phyloP scores from a whole-genome alignment of 2,113 vertebrate species.

The Poeciliopsis occidentalis region DNA sequence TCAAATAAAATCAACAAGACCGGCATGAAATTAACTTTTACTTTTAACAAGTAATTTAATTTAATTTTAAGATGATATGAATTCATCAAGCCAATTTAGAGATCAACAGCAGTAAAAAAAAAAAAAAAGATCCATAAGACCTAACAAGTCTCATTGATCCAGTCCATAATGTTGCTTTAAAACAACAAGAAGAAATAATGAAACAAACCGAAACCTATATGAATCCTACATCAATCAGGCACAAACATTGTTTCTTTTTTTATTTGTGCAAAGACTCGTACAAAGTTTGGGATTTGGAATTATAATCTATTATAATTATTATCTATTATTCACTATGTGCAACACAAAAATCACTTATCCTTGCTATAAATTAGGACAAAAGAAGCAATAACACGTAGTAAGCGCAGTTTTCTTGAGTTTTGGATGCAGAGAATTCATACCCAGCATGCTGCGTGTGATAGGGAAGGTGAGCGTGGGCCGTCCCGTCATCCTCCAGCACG shows the following conservation, averaged over 20 bases:
- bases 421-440: slow-evolving; percentile 49
- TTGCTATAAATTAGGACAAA: neutral
- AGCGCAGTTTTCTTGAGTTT: neutral
- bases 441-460: slow-evolving; percentile 93
- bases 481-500: slow-evolving; percentile 97
- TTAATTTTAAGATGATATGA: neutral
- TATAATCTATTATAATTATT: neutral
- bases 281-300: neutral
- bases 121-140: too few species aligned
- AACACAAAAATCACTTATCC: neutral
- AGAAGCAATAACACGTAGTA: neutral
- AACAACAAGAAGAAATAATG: neutral
- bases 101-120: neutral
- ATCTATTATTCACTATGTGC: neutral
- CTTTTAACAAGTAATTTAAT: neutral
- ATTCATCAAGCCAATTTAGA: neutral
- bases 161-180: neutral
- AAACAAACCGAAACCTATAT: neutral
- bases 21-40: neutral
- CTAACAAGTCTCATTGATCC: too few species aligned
- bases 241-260: neutral
- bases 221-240: neutral
- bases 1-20: neutral
- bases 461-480: slow-evolving; percentile 94
- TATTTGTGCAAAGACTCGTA: too few species aligned